Percentiles rank a stretch among this genome's conserved stretches.
Evolutionary conservation across 2,113 vertebrate genomes (phyloP).

Genomic region (Polyodon spathula): DNA sequence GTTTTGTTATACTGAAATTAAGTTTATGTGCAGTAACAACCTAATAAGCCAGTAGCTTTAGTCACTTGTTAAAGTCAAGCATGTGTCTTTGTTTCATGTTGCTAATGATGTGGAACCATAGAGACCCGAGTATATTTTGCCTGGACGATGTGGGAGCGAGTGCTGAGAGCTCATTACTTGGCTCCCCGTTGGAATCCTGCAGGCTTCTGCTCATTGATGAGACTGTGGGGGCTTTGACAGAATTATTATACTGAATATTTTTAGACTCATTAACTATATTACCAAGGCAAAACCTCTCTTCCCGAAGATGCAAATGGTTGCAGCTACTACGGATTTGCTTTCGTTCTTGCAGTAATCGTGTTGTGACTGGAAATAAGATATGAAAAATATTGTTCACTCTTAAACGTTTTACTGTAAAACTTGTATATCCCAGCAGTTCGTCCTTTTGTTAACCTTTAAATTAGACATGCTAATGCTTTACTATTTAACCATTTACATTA

Average conservation of each 20-base stretch:
- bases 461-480: not conserved
- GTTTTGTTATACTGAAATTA: constrained; percentile 62
- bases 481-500: constrained; percentile 4
- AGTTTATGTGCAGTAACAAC: constrained; percentile 70
- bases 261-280: constrained; percentile 86
- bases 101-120: constrained; percentile 78
- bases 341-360: constrained; percentile 66
- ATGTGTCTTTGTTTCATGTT: constrained; percentile 85
- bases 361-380: constrained; percentile 17
- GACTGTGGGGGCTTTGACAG: constrained; percentile 82
- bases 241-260: constrained; percentile 89
- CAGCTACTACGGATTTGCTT: constrained; percentile 70
- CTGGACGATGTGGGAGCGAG: constrained; percentile 73
- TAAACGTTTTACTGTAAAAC: too few species aligned
- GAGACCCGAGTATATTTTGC: constrained; percentile 67
- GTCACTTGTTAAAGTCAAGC: constrained; percentile 83
- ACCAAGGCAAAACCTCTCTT: constrained; percentile 80
- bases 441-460: constrained; percentile 5
- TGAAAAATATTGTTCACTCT: constrained; percentile 23
- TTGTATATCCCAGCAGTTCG: not conserved
- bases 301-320: constrained; percentile 71
- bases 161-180: constrained; percentile 81
- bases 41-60: constrained; percentile 77
- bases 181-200: constrained; percentile 81
- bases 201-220: constrained; percentile 73